A percentile compares a stretch with the other conserved stretches of the same genome.
These are phyloP conservation scores for Poeciliopsis retropinna DNA, from an alignment of 2,113 vertebrate genomes.

Conservation along the genomic window DNA sequence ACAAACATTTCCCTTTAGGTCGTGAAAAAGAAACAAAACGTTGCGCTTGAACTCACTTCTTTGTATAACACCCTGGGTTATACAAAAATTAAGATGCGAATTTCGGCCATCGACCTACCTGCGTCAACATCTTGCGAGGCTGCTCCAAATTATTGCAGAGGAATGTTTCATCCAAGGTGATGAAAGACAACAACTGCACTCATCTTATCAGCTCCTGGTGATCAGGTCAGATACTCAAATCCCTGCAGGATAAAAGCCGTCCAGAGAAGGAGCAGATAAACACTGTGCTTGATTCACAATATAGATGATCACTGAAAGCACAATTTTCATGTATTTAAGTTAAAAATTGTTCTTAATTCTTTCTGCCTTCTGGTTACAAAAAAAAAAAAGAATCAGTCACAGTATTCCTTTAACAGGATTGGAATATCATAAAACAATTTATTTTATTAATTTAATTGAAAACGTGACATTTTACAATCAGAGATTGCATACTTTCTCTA, in stretches of 20 bases:
- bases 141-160: conserved; percentile 83
- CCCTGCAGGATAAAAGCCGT: conserved; percentile 45
- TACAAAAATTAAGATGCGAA: conserved; percentile 10
- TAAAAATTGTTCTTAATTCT: too few relatives aligned
- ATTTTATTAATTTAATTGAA: too few relatives aligned
- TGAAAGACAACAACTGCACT: conserved; percentile 85
- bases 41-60: too few relatives aligned
- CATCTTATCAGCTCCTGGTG: conserved; percentile 84
- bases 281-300: not conserved
- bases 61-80: not conserved
- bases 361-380: too few relatives aligned
- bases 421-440: too few relatives aligned
- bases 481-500: too few relatives aligned
- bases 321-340: not conserved
- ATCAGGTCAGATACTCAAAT: conserved; percentile 79
- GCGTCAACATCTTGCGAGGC: conserved; percentile 48
- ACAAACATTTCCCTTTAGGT: too few relatives aligned
- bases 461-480: too few relatives aligned
- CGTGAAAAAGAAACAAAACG: not conserved
- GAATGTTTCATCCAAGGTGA: conserved; percentile 90
- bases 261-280: not conserved
- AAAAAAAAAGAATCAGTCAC: too few relatives aligned
- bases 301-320: not conserved
- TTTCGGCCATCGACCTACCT: conserved; percentile 27
- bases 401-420: too few relatives aligned